Base-by-base conservation (phyloP, 2,113 vertebrate species). In the Corythoichthys haematopterus region DNA sequence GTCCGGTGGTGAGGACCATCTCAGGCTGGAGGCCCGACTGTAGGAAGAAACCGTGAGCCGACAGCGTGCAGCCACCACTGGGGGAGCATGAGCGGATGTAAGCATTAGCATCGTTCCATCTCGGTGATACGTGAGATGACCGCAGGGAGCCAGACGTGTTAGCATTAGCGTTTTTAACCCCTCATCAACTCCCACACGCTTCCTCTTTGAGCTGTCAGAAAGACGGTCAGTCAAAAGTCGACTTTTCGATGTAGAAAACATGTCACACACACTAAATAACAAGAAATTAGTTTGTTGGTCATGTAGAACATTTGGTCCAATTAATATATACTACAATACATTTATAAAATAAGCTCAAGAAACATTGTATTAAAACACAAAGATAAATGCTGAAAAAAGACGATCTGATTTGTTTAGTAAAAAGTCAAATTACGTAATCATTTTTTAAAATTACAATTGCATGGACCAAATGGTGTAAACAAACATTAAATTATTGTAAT, bases 41-140 rank as follows among this genome's bases (percentile, higher is more conserved):
- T 73, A 99, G 87, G 86, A 95, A 94, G 85, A 88, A 93, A 68
- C 96, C 96, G 65, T 94, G 88, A 79, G 91, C 96, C 20, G 93
- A 94, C 79, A 99, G 93, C 40, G 97, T 98, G 89, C 96, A 97
- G 84, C 97, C 97, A 77, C 96, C 96, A 65, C 96, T 97, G 84
- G 80, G 52, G 73, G 57, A 51, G 36, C 57, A 68, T 63, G 43
- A 80, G 45, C 5, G 64, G 58, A 73, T 75, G 65, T 66, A 55
- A 75, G 66, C 28, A 10, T 81, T 64, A 72, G 53, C 47, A 50
- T 35, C 74, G 7, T 11, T 55, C 10, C n/a, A 40, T 70, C 47
- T 62, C 37, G 47, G 43, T 66, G 73, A 79, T 75, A 81, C 72
- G 67, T 52, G 58, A 72, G 66, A 83, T 7, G 43, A 76, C 83